A percentile compares a stretch with the other conserved stretches of the same genome.
Conservation (phyloP, 1,140 invertebrate species). For the Aphelinus certus region DNA sequence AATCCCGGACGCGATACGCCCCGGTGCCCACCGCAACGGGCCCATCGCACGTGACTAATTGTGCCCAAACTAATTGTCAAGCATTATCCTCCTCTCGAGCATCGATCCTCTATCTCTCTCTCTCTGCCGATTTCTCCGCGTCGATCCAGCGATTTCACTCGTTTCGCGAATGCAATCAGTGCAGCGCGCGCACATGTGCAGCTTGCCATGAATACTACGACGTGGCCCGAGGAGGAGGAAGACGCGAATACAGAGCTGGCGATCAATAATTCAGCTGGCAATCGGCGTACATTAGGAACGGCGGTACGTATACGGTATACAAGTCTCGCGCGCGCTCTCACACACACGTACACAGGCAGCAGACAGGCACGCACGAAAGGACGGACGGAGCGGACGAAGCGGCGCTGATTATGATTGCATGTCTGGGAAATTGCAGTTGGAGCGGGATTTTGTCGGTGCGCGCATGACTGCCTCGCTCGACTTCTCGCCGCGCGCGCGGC, state of each 20-base stretch:
- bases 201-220: too few species aligned
- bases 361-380: not conserved
- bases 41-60: not conserved
- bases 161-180: not conserved
- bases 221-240: too few species aligned
- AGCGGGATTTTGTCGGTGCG: slow-evolving; percentile 27
- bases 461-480: slow-evolving; percentile 56
- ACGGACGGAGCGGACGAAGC: not conserved
- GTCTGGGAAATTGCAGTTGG: slow-evolving; percentile 58
- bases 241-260: too few species aligned
- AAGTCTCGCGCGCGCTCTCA: not conserved
- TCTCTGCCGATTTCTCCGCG: too few species aligned
- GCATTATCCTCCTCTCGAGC: too few species aligned
- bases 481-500: slow-evolving; percentile 31
- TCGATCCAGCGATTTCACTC: too few species aligned
- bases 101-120: too few species aligned
- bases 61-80: too few species aligned
- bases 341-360: not conserved
- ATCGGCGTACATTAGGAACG: not conserved
- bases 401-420: slow-evolving; percentile 60
- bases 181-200: too few species aligned
- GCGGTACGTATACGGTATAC: not conserved
- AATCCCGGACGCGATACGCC: slow-evolving; percentile 43
- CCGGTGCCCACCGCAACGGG: slow-evolving; percentile 20
- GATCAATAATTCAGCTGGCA: not conserved